Conservation (phyloP, 2,888 invertebrate species). For the Erebia epiphron region DNA sequence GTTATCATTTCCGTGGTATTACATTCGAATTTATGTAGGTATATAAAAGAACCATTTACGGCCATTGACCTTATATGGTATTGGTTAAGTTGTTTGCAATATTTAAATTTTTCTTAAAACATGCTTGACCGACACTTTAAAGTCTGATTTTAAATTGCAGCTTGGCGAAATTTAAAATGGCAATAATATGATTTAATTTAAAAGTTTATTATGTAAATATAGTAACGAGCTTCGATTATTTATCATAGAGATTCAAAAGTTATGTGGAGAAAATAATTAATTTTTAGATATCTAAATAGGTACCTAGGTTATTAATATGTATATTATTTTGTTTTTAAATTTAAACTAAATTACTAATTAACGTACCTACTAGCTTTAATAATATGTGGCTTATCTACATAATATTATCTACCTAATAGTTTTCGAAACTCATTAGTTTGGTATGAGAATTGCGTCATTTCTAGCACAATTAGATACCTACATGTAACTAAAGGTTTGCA, state of each 20-base stretch:
- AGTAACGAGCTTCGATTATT: too few species aligned
- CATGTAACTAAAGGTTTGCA: neutral
- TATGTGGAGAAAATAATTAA: too few species aligned
- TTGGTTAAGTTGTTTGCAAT: slow-evolving; percentile 26
- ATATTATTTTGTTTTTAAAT: neutral
- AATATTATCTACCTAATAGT: neutral
- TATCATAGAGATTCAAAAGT: too few species aligned
- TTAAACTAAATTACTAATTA: neutral
- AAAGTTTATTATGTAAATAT: too few species aligned
- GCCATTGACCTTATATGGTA: slow-evolving; percentile 41
- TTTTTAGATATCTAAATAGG: neutral
- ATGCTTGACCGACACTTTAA: slow-evolving; percentile 7
- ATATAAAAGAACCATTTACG: slow-evolving; percentile 33
- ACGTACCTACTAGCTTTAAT: neutral
- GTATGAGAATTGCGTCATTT: slow-evolving; percentile 6
- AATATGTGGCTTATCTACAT: slow-evolving; percentile 12
- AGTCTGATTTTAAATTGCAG: neutral
- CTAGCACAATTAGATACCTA: slow-evolving; percentile 1
- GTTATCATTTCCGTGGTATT: slow-evolving; percentile 29
- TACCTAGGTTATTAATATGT: too few species aligned
- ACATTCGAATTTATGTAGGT: slow-evolving; percentile 18
- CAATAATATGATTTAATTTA: neutral
- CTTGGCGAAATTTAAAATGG: neutral
- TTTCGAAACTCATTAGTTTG: slow-evolving; percentile 14
- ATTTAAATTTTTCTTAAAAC: slow-evolving; percentile 31